Percentiles rank a stretch among this genome's conserved stretches.
These are phyloP conservation scores for Eristalis tenax DNA, from an alignment of 2,888 invertebrate species.

Conservation along the genomic window DNA sequence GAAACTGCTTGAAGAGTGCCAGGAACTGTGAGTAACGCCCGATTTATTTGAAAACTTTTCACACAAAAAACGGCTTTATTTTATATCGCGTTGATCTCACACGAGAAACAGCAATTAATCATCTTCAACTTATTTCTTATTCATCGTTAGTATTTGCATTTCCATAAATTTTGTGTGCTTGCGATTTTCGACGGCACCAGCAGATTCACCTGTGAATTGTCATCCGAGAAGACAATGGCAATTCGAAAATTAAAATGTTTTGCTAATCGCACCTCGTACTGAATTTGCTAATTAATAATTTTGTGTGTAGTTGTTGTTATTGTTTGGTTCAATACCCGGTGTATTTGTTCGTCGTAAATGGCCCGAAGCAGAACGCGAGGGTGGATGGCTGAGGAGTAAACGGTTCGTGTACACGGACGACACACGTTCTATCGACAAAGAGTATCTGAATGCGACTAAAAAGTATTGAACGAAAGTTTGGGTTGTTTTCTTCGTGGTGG, in stretches of 20 bases:
- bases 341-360: slow-evolving; percentile 21
- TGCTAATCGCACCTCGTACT: slow-evolving; percentile 45
- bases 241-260: slow-evolving; percentile 15
- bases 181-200: slow-evolving; percentile 13
- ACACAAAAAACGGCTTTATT: slow-evolving; percentile 9
- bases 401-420: slow-evolving; percentile 50
- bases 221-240: slow-evolving; percentile 32
- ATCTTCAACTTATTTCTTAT: slow-evolving; percentile 42
- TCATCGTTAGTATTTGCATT: slow-evolving; percentile 27
- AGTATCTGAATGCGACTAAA: slow-evolving; percentile 72
- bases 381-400: slow-evolving; percentile 47
- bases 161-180: slow-evolving; percentile 26
- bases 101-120: slow-evolving; percentile 59
- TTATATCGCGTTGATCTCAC: slow-evolving; percentile 42
- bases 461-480: slow-evolving; percentile 69
- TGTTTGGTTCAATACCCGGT: slow-evolving; percentile 63
- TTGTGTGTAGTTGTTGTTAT: slow-evolving; percentile 33
- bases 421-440: slow-evolving; percentile 67
- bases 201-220: slow-evolving; percentile 34
- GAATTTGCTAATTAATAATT: slow-evolving; percentile 26
- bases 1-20: slow-evolving; percentile 14
- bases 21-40: slow-evolving; percentile 29
- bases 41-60: slow-evolving; percentile 39
- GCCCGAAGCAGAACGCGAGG: slow-evolving; percentile 50
- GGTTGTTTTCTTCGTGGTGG: slow-evolving; percentile 68